Conservation (phyloP, 2,797 vertebrate species). For the Coilia nasus region DNA sequence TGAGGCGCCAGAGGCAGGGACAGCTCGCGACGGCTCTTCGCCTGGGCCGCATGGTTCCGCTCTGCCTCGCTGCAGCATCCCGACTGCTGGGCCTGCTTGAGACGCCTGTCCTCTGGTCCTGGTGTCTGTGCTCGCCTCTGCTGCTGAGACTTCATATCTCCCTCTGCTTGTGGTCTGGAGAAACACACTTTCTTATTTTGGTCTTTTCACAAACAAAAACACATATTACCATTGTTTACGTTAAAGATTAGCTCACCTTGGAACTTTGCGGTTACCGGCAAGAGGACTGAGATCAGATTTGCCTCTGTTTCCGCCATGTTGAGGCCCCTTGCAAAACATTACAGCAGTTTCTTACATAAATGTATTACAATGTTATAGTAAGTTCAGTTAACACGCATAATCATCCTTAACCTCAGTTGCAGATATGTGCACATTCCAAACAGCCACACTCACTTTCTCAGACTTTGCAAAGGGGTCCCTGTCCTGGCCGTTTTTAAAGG, state of each 20-base stretch:
- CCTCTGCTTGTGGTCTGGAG: constrained; percentile 69
- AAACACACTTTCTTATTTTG: constrained; percentile 29
- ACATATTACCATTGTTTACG: not conserved
- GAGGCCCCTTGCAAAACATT: not conserved
- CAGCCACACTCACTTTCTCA: constrained; percentile 59
- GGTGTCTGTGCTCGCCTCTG: constrained; percentile 58
- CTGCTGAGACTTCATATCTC: constrained; percentile 64
- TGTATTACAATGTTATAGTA: not conserved
- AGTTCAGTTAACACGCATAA: not conserved
- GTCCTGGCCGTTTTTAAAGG: constrained; percentile 68
- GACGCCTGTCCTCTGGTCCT: constrained; percentile 67
- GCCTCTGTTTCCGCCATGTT: constrained; percentile 42
- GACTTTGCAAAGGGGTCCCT: constrained; percentile 65
- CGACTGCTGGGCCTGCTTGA: constrained; percentile 59
- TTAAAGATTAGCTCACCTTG: constrained; percentile 43
- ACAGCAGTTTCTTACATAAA: not conserved
- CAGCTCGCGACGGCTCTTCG: constrained; percentile 71
- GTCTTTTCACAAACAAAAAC: not conserved
- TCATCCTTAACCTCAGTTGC: not conserved
- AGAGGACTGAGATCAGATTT: constrained; percentile 53
- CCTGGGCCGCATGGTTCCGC: constrained; percentile 61
- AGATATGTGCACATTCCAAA: not conserved
- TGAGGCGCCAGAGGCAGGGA: constrained; percentile 77
- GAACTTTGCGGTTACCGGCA: constrained; percentile 37
- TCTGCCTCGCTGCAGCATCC: constrained; percentile 56